phyloP scores from a whole-genome alignment of 2,888 invertebrate genomes.

The Megamerina dolium region DNA sequence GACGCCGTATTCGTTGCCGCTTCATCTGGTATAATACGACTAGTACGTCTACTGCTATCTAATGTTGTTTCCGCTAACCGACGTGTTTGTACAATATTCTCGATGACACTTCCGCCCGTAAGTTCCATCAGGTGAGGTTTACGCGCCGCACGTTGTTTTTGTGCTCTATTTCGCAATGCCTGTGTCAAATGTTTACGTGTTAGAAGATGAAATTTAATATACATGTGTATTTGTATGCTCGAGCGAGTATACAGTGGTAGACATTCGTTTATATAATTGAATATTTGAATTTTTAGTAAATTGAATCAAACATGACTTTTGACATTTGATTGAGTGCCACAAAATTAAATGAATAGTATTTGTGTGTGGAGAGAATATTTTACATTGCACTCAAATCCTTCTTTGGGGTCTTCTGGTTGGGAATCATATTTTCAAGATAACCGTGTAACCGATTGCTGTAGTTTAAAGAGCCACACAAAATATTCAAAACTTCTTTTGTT shows the following conservation, averaged over 20 bases:
- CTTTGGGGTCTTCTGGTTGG: too few species aligned
- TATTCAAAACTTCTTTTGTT: too few species aligned
- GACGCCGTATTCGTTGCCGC: constrained; percentile 85
- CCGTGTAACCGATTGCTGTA: too few species aligned
- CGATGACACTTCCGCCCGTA: constrained; percentile 76
- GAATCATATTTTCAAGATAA: too few species aligned
- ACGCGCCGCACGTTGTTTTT: constrained; percentile 73
- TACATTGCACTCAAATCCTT: too few species aligned
- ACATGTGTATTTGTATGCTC: neutral
- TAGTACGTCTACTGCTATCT: constrained; percentile 49
- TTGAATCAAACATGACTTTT: neutral
- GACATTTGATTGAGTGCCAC: too few species aligned
- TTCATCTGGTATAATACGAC: constrained; percentile 60
- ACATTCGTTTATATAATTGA: neutral
- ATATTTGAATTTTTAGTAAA: constrained; percentile 3
- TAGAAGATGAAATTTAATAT: neutral
- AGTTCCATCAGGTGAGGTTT: constrained; percentile 70
- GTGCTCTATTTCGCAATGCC: constrained; percentile 80
- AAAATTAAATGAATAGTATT: too few species aligned
- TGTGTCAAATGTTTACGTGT: constrained; percentile 41
- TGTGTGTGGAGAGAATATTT: too few species aligned
- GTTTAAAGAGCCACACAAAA: too few species aligned
- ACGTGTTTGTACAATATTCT: constrained; percentile 79
- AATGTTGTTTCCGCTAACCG: constrained; percentile 75
- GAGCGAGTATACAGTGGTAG: neutral